A percentile compares a stretch with the other conserved stretches of the same genome.
Evolutionary conservation across 1,140 invertebrate genomes (phyloP).

Genomic region (Bilobella aurantiaca): DNA sequence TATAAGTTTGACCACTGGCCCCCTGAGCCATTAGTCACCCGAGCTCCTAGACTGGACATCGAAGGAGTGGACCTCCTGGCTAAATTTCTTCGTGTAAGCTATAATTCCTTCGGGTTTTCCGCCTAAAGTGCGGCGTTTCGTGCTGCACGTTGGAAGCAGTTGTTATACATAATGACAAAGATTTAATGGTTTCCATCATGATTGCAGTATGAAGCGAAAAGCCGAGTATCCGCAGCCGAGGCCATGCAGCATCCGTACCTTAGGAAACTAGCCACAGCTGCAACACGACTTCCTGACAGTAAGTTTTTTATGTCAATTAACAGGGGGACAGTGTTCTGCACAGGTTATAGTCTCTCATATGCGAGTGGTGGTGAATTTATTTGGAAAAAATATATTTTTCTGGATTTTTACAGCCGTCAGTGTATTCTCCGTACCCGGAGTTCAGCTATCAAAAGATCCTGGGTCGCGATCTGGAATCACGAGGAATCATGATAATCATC

Average conservation of each 20-base stretch:
- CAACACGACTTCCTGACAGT: constrained; percentile 50
- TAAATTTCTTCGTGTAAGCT: constrained; percentile 49
- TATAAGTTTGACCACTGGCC: constrained; percentile 45
- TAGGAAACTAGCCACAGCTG: constrained; percentile 45
- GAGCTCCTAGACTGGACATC: constrained; percentile 49
- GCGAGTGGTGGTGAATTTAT: too few relatives aligned
- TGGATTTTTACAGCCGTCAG: constrained; percentile 45
- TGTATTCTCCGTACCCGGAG: constrained; percentile 49
- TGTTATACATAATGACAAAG: neutral
- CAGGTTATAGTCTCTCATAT: neutral
- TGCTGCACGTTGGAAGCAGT: too few relatives aligned
- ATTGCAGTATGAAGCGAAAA: constrained; percentile 52
- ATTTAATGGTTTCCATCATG: constrained; percentile 8
- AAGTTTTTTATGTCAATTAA: too few relatives aligned
- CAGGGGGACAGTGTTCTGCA: constrained; percentile 1
- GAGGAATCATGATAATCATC: too few relatives aligned
- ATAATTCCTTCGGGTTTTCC: neutral
- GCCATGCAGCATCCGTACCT: constrained; percentile 54
- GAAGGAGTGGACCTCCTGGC: constrained; percentile 49
- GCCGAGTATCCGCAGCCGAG: constrained; percentile 48
- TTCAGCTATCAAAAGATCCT: constrained; percentile 47
- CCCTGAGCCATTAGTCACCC: constrained; percentile 46
- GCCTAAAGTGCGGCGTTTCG: too few relatives aligned
- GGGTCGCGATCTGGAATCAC: constrained; percentile 46
- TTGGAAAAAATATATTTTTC: too few relatives aligned